A percentile compares a stretch with the other conserved stretches of the same genome.
phyloP scores from a whole-genome alignment of 2,888 invertebrate genomes.

The Rhingia rostrata region DNA sequence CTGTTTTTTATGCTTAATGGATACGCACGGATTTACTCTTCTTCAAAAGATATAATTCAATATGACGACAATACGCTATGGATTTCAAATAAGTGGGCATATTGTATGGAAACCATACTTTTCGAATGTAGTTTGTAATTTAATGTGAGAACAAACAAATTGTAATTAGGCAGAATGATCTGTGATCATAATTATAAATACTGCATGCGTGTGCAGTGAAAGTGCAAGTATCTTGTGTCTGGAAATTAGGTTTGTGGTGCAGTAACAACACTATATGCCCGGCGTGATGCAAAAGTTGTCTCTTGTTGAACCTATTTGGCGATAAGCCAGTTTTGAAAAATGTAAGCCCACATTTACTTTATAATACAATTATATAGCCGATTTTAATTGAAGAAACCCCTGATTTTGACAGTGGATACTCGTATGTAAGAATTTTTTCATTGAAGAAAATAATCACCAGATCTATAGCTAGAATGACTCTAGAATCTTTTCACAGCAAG shows the following conservation, averaged over 20 bases:
- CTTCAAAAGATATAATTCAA: constrained; percentile 21
- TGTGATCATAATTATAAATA: neutral
- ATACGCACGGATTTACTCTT: constrained; percentile 20
- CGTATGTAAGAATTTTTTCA: no score
- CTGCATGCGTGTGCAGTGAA: neutral
- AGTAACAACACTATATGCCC: no score
- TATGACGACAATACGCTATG: constrained; percentile 56
- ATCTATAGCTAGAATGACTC: no score
- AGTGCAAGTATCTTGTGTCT: neutral
- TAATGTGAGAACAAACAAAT: constrained; percentile 53
- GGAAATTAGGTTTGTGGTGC: neutral
- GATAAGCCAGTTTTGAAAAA: no score
- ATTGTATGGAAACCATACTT: constrained; percentile 60
- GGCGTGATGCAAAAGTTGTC: no score
- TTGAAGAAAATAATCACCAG: no score
- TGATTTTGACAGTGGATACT: no score
- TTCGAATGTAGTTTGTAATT: constrained; percentile 32
- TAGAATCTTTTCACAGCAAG: no score
- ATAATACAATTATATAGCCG: no score
- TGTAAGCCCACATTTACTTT: no score
- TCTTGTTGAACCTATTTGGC: no score
- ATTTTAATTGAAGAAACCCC: no score
- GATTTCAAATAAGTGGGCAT: constrained; percentile 68
- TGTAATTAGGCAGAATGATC: constrained; percentile 33
- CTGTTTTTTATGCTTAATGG: constrained; percentile 55